Evolutionary conservation across 2,888 invertebrate species (phyloP), one percentile per base, ranked within the genome.

Genomic region (Melanotus villosus): DNA sequence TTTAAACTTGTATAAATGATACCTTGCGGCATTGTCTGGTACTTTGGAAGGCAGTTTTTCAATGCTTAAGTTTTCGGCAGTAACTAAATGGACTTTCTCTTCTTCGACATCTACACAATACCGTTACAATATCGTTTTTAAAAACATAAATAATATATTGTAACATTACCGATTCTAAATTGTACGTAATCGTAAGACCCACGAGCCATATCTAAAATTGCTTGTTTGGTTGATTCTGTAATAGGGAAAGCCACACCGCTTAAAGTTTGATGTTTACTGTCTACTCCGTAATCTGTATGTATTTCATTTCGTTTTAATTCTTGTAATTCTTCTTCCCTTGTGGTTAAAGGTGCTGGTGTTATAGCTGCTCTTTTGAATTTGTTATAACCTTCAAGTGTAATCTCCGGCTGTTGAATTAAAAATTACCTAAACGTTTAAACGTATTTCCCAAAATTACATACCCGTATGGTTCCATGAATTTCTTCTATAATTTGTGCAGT

Each of bases 401-500:
- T 90, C 82, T 98, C 98, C 72, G 38, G 10, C 69, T 69, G 32
- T 26, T n/a, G n/a, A n/a, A n/a, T n/a, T n/a, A n/a, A n/a, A n/a
- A n/a, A n/a, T n/a, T n/a, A n/a, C n/a, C n/a, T n/a, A n/a, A n/a
- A n/a, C n/a, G n/a, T n/a, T n/a, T n/a, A n/a, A n/a, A n/a, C n/a
- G n/a, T n/a, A n/a, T n/a, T n/a, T n/a, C n/a, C n/a, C n/a, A 47
- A 62, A 47, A 21, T 12, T 47, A 47, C 9, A 23, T 86, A 93
- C 93, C 84, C 88, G 84, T 23, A 87, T 86, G 10, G 97, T 97
- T 21, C 95, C 97, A 86, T 98, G 98, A 78, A 97, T 85, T 86
- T 99, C 99, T 83, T 98, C 96, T 79, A 94, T 94, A 68, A 99
- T 97, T 79, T 95, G 94, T 0, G 95, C 92, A 3, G 95, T 92